Evolutionary conservation across 2,888 invertebrate genomes (phyloP).

Genomic region (Lasius fuliginosus): DNA sequence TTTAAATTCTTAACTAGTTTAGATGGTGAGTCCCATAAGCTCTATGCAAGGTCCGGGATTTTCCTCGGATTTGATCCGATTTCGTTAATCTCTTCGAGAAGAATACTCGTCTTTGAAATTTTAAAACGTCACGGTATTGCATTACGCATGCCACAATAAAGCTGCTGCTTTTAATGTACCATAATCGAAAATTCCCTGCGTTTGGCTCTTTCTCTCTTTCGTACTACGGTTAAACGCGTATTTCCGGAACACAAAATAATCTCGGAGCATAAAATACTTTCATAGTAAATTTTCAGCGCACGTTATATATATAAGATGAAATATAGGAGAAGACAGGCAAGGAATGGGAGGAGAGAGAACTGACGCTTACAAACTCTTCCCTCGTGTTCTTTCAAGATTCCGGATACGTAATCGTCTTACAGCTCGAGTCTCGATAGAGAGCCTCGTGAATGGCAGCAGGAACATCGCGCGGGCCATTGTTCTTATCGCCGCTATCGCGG

Average conservation of each 20-base stretch:
- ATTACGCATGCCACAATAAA: constrained; percentile 16
- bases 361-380: constrained; percentile 52
- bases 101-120: constrained; percentile 25
- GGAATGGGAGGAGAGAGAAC: constrained; percentile 55
- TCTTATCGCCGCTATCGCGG: constrained; percentile 62
- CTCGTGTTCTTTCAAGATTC: constrained; percentile 52
- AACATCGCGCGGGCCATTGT: constrained; percentile 64
- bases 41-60: background rate
- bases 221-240: constrained; percentile 37
- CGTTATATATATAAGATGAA: constrained; percentile 36
- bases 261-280: constrained; percentile 12
- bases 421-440: constrained; percentile 26
- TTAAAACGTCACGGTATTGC: constrained; percentile 22
- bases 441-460: constrained; percentile 43
- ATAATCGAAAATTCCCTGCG: constrained; percentile 28
- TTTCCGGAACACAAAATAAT: constrained; percentile 52
- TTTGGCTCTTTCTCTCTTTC: constrained; percentile 12
- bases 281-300: constrained; percentile 50
- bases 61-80: constrained; percentile 13
- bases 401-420: constrained; percentile 52
- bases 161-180: constrained; percentile 26
- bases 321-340: constrained; percentile 55
- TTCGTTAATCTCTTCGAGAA: constrained; percentile 3
- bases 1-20: constrained; percentile 12
- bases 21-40: background rate